phyloP scores from a whole-genome alignment of 2,888 invertebrate species.

The Arrhopalites spinosus region DNA sequence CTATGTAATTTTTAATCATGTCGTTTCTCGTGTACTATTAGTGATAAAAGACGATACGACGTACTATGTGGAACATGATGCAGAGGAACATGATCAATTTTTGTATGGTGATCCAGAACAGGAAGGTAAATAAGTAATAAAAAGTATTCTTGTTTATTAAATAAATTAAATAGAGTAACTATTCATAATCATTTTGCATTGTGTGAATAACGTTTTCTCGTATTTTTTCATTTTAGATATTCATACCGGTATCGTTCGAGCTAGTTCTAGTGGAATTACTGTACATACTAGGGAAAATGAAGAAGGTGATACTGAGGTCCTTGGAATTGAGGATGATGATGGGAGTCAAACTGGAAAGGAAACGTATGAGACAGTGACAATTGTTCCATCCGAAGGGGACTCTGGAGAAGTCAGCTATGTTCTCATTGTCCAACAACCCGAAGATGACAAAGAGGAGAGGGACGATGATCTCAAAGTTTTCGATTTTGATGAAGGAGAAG shows the following conservation, averaged over 20 bases:
- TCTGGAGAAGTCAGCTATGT: conserved; percentile 86
- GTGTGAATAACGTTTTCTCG: too few species aligned
- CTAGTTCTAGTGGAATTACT: conserved; percentile 36
- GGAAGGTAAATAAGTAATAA: conserved; percentile 36
- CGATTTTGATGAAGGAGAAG: conserved; percentile 75
- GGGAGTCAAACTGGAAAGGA: conserved; percentile 35
- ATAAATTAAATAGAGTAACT: too few species aligned
- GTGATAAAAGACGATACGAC: conserved; percentile 34
- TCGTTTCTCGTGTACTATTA: not conserved
- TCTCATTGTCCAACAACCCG: conserved; percentile 78
- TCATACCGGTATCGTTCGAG: too few species aligned
- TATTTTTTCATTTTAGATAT: too few species aligned
- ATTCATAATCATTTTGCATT: too few species aligned
- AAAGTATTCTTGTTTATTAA: too few species aligned
- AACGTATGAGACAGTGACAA: conserved; percentile 65
- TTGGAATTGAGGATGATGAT: conserved; percentile 48
- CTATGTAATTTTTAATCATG: not conserved
- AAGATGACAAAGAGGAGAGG: conserved; percentile 63
- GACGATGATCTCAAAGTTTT: conserved; percentile 71
- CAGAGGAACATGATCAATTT: conserved; percentile 47
- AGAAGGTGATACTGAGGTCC: conserved; percentile 45
- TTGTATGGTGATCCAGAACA: conserved; percentile 39
- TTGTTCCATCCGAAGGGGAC: conserved; percentile 77
- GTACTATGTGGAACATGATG: conserved; percentile 46
- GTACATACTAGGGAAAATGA: conserved; percentile 44